These are phyloP conservation scores for Puntigrus tetrazona DNA, from an alignment of 2,113 vertebrate species.

Conservation along the genomic window DNA sequence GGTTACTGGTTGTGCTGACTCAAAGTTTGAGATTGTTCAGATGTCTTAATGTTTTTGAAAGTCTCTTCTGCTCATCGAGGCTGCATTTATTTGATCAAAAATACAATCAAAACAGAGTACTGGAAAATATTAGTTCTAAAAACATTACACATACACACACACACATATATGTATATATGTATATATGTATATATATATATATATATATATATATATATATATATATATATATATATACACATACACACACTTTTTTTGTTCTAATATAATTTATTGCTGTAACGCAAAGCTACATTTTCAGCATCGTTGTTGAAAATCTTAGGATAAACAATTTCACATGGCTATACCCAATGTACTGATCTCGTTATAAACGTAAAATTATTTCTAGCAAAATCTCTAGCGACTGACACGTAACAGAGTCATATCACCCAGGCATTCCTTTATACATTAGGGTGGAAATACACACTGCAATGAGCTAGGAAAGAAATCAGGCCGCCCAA, in stretches of 20 bases:
- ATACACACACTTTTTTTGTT: too few species aligned
- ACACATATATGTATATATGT: too few species aligned
- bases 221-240: too few species aligned
- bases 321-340: not conserved
- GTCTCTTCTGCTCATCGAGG: not conserved
- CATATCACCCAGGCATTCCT: not conserved
- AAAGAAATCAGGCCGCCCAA: conserved; percentile 54
- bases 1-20: not conserved
- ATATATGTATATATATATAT: too few species aligned
- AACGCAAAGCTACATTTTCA: too few species aligned
- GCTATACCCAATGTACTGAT: not conserved
- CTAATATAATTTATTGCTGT: too few species aligned
- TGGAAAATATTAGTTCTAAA: not conserved
- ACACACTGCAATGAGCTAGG: not conserved
- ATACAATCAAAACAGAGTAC: not conserved
- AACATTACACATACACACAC: too few species aligned
- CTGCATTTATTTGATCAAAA: not conserved
- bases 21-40: not conserved
- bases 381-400: not conserved
- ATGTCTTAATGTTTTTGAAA: not conserved
- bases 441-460: not conserved
- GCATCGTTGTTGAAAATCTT: too few species aligned
- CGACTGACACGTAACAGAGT: not conserved
- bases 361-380: not conserved
- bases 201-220: too few species aligned